Percentiles rank a stretch among this genome's conserved stretches.
Conservation (phyloP, 2,797 vertebrate genomes). For the Sparidentex hasta region DNA sequence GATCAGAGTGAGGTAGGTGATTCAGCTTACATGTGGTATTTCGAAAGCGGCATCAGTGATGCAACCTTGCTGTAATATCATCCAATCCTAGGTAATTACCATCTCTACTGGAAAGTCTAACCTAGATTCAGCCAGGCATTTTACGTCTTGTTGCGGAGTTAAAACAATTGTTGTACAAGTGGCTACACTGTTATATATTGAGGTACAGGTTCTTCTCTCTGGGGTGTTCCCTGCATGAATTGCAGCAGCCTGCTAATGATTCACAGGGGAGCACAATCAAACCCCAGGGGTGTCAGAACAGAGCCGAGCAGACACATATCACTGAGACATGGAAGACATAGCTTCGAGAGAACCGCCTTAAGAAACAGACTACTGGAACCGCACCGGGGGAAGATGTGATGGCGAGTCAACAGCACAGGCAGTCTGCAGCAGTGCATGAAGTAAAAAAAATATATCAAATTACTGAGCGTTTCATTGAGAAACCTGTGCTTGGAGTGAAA, state of each 20-base stretch:
- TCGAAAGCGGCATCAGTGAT: conserved; percentile 44
- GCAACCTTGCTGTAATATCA: conserved; percentile 66
- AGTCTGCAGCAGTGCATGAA: conserved; percentile 32
- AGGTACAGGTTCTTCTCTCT: conserved; percentile 24
- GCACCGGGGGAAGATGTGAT: conserved; percentile 20
- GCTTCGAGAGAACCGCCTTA: conserved; percentile 35
- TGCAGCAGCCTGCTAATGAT: conserved; percentile 46
- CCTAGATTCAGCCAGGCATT: conserved; percentile 51
- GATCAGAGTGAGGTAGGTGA: not conserved
- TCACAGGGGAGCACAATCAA: conserved; percentile 49
- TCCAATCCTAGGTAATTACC: conserved; percentile 26
- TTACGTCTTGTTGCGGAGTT: conserved; percentile 38
- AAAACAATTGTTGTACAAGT: conserved; percentile 35
- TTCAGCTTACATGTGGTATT: conserved; percentile 16
- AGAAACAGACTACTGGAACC: conserved; percentile 33
- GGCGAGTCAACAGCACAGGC: conserved; percentile 14
- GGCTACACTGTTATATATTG: conserved; percentile 16
- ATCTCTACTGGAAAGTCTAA: conserved; percentile 44
- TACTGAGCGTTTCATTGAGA: conserved; percentile 36
- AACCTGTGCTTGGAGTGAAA: conserved; percentile 46
- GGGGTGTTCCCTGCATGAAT: conserved; percentile 26
- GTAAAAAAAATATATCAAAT: conserved; percentile 23
- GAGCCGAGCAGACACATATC: conserved; percentile 21
- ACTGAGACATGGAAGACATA: conserved; percentile 34
- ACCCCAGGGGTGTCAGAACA: conserved; percentile 37